These are phyloP conservation scores for Cosmopolites sordidus DNA, from an alignment of 2,888 invertebrate species.

Conservation along the genomic window DNA sequence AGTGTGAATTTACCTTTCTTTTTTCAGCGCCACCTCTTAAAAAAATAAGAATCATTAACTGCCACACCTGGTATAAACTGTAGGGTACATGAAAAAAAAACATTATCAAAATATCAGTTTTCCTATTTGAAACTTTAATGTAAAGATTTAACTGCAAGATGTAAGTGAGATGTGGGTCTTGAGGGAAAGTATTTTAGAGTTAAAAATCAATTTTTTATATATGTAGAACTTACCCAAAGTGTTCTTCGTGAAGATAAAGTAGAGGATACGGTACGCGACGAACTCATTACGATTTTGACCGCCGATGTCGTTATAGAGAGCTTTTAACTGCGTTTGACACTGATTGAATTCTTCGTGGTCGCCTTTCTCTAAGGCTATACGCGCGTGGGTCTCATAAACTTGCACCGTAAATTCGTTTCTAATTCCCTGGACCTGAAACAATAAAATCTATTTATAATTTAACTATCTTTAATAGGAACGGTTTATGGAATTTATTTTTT, in stretches of 20 bases:
- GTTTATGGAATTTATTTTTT: too few species aligned
- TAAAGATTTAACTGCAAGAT: too few species aligned
- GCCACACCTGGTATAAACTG: too few species aligned
- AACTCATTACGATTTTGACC: slow-evolving; percentile 83
- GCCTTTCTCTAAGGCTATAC: slow-evolving; percentile 95
- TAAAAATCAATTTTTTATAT: background rate
- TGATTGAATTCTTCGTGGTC: slow-evolving; percentile 99
- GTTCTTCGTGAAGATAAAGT: slow-evolving; percentile 97
- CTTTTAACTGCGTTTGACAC: slow-evolving; percentile 96
- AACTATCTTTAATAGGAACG: background rate
- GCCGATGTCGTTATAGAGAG: slow-evolving; percentile 81
- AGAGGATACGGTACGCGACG: slow-evolving; percentile 92
- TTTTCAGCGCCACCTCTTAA: too few species aligned
- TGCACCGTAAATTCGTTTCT: slow-evolving; percentile 92
- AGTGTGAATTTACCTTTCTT: too few species aligned
- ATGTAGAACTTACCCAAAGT: slow-evolving; percentile 69
- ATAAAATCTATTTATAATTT: background rate
- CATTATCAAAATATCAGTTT: background rate
- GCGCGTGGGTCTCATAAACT: slow-evolving; percentile 98
- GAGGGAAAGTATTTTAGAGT: too few species aligned
- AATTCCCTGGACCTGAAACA: slow-evolving; percentile 84
- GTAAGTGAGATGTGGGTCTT: too few species aligned
- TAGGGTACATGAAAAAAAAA: too few species aligned
- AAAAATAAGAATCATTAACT: too few species aligned
- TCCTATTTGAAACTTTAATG: too few species aligned